Conservation (phyloP, 2,888 invertebrate species). For the Pseudeuparius sepicola region DNA sequence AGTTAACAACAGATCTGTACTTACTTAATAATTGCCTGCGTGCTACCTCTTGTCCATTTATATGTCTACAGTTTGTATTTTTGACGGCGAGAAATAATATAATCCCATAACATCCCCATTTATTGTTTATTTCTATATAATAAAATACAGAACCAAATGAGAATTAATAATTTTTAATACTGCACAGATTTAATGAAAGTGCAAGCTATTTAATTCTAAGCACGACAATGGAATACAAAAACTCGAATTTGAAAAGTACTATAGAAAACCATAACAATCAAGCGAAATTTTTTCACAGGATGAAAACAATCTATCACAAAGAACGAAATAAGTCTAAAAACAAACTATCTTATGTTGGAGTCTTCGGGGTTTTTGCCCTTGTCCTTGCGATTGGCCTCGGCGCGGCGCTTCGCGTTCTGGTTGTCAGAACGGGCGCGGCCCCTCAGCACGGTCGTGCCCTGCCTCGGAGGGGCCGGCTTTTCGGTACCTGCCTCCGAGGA, state of each 20-base stretch:
- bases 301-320: constrained; percentile 19
- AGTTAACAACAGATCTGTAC: too few species aligned
- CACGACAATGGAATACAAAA: constrained; percentile 15
- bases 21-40: too few species aligned
- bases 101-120: too few species aligned
- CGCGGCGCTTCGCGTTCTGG: constrained; percentile 32
- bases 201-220: constrained; percentile 16
- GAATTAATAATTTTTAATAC: too few species aligned
- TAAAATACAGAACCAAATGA: too few species aligned
- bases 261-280: constrained; percentile 8
- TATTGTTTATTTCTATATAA: too few species aligned
- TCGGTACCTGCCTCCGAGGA: constrained; percentile 6
- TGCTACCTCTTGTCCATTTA: too few species aligned
- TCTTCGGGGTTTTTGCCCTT: constrained; percentile 11
- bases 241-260: constrained; percentile 8
- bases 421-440: constrained; percentile 35
- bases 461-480: constrained; percentile 19
- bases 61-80: too few species aligned
- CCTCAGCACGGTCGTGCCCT: constrained; percentile 29
- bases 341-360: constrained; percentile 2
- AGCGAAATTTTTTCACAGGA: constrained; percentile 11
- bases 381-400: constrained; percentile 32
- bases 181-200: too few species aligned
- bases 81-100: too few species aligned
- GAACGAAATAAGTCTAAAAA: neutral